phyloP scores from a whole-genome alignment of 2,797 vertebrate genomes.

The Hoplostethus mediterraneus region DNA sequence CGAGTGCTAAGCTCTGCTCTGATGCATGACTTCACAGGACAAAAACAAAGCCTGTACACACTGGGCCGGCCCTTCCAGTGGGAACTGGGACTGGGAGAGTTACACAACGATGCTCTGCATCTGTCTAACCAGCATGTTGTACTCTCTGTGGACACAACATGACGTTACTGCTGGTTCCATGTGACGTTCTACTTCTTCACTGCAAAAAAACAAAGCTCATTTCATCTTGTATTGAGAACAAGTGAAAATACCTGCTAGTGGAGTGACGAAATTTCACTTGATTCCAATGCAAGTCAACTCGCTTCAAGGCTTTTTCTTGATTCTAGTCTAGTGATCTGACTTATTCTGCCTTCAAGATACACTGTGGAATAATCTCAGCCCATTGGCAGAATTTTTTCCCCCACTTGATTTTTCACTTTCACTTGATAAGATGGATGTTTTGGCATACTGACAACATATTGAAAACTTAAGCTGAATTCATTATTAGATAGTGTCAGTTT shows the following conservation, averaged over 20 bases:
- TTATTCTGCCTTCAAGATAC: too few species aligned
- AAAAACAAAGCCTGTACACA: slow-evolving; percentile 76
- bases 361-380: too few species aligned
- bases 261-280: too few species aligned
- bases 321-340: too few species aligned
- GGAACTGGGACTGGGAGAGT: slow-evolving; percentile 51
- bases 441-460: background rate
- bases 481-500: background rate
- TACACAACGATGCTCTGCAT: slow-evolving; percentile 57
- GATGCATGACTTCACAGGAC: slow-evolving; percentile 82
- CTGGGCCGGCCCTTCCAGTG: slow-evolving; percentile 46
- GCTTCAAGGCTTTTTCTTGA: too few species aligned
- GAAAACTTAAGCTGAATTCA: background rate
- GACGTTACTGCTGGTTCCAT: background rate
- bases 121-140: slow-evolving; percentile 38
- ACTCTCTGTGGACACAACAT: slow-evolving; percentile 28
- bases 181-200: background rate
- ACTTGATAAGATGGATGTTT: background rate
- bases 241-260: too few species aligned
- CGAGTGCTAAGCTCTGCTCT: slow-evolving; percentile 72
- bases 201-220: background rate
- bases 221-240: too few species aligned
- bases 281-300: too few species aligned
- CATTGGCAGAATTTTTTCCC: too few species aligned
- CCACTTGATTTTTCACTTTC: too few species aligned